phyloP scores from a whole-genome alignment of 30 jellyfish, hydroid and myxozoan species.

The Sanderia malayensis region DNA sequence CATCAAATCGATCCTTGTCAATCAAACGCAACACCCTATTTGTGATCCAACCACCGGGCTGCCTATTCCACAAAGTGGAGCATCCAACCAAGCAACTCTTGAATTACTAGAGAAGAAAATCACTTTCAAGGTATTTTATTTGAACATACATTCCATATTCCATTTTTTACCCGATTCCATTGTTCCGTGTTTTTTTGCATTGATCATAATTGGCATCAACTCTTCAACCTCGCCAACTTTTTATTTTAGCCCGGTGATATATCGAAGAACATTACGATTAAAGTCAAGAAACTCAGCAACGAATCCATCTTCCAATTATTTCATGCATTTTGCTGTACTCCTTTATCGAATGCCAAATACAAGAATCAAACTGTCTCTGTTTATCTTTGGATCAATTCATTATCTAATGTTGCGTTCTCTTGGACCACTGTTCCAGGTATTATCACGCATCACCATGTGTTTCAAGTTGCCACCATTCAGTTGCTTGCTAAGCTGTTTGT shows the following conservation, averaged over 20 bases:
- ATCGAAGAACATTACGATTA: conserved; percentile 44
- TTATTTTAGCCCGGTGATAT: conserved; percentile 40
- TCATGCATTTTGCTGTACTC: conserved; percentile 67
- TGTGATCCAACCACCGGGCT: conserved; percentile 41
- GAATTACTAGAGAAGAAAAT: conserved; percentile 19
- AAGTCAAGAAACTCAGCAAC: conserved; percentile 21
- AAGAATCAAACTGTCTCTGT: conserved; percentile 29
- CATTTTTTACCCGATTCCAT: too few relatives aligned
- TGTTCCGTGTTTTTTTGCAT: too few relatives aligned
- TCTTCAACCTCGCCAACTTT: too few relatives aligned
- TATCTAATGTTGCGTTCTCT: conserved; percentile 31
- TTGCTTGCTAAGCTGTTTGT: too few relatives aligned
- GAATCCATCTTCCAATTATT: conserved; percentile 44
- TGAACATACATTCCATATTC: too few relatives aligned
- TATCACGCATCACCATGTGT: too few relatives aligned
- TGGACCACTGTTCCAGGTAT: conserved; percentile 55
- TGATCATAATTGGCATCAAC: too few relatives aligned
- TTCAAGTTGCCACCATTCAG: too few relatives aligned
- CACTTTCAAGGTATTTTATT: conserved; percentile 61
- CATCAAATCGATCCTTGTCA: conserved; percentile 12
- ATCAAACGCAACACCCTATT: conserved; percentile 8
- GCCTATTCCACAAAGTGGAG: conserved; percentile 30
- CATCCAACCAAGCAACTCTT: conserved; percentile 17
- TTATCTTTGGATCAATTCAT: conserved; percentile 42
- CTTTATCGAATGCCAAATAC: conserved; percentile 38